Conservation (phyloP, 2,888 invertebrate species). For the Aelia acuminata region DNA sequence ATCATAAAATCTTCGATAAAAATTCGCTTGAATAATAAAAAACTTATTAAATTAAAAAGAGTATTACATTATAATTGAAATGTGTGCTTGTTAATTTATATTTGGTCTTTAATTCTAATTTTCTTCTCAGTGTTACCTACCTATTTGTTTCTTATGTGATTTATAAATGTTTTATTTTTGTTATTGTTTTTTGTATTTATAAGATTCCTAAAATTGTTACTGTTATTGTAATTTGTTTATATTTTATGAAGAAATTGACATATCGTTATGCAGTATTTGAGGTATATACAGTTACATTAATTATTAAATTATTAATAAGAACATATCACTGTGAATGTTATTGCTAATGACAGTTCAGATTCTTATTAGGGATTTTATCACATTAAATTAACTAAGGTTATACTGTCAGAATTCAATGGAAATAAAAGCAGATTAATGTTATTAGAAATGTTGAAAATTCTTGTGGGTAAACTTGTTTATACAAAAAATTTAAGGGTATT, state of each 20-base stretch:
- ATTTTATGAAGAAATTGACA: neutral
- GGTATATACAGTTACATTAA: neutral
- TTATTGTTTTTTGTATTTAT: neutral
- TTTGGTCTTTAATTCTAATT: neutral
- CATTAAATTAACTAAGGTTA: neutral
- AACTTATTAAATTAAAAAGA: neutral
- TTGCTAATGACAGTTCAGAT: neutral
- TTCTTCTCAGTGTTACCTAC: neutral
- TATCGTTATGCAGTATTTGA: neutral
- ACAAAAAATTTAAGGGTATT: neutral
- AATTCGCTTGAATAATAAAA: neutral
- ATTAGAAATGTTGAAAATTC: neutral
- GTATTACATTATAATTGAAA: neutral
- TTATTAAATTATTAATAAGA: neutral
- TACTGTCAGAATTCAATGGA: neutral
- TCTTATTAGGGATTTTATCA: neutral
- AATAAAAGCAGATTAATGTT: neutral
- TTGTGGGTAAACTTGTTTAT: too few relatives aligned
- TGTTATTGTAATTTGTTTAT: neutral
- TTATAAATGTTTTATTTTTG: neutral
- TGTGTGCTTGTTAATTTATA: neutral
- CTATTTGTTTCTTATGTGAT: neutral
- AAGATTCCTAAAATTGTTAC: neutral
- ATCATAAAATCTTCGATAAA: neutral
- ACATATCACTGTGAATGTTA: neutral